Evolutionary conservation across 2,797 vertebrate genomes (phyloP).

Genomic region (Podargus strigoides): DNA sequence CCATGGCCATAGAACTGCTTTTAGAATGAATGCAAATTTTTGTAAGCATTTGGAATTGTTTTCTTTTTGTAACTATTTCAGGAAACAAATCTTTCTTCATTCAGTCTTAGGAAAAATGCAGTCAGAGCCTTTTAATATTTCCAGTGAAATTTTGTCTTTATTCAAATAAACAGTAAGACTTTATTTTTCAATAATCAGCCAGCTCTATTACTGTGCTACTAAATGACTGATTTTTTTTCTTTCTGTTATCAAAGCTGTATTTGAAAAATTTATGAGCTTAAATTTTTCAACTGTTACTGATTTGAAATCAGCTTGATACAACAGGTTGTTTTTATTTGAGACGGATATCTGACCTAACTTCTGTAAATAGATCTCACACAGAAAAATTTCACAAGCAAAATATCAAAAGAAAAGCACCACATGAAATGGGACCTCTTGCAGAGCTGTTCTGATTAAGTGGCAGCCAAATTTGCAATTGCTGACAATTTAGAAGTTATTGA

Average conservation of each 20-base stretch:
- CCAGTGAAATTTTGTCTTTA: background rate
- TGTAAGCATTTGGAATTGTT: background rate
- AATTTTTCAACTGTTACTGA: background rate
- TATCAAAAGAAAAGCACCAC: background rate
- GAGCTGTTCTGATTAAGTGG: background rate
- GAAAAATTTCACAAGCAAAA: background rate
- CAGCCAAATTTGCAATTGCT: background rate
- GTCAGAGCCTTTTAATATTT: background rate
- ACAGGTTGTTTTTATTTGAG: background rate
- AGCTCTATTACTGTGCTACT: background rate
- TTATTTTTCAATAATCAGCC: background rate
- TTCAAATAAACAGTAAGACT: background rate
- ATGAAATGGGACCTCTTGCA: background rate
- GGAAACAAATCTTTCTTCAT: background rate
- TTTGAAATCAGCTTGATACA: background rate
- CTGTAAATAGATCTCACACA: background rate
- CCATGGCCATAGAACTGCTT: background rate
- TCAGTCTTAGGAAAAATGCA: background rate
- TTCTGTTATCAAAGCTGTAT: background rate
- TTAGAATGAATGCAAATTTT: background rate
- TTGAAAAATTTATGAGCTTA: background rate
- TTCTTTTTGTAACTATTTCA: background rate
- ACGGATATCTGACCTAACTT: background rate
- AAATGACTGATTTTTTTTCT: background rate
- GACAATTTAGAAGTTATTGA: conserved; percentile 3